A percentile compares a stretch with the other conserved stretches of the same genome.
Evolutionary conservation across 1,140 invertebrate genomes (phyloP).

Genomic region (Drosophila nebulosa): DNA sequence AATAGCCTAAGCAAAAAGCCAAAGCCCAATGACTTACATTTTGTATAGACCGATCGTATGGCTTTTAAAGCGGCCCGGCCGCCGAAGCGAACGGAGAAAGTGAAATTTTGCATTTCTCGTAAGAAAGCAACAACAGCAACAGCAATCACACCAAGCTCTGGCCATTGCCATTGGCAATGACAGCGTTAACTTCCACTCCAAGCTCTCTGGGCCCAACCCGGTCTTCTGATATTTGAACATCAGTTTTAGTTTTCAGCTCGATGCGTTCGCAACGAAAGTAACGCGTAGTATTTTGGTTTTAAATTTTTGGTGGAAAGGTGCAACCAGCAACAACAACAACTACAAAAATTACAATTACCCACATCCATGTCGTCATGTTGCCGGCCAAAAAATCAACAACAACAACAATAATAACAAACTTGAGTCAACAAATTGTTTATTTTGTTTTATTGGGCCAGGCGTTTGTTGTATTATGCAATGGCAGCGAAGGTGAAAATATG

Average conservation of each 20-base stretch:
- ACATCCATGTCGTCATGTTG: slow-evolving; percentile 52
- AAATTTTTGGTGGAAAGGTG: slow-evolving; percentile 32
- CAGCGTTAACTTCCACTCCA: not conserved
- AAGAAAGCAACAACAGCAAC: slow-evolving; percentile 24
- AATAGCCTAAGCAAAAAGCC: slow-evolving; percentile 9
- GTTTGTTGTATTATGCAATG: slow-evolving; percentile 59
- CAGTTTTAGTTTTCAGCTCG: slow-evolving; percentile 41
- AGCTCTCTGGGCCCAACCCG: not conserved
- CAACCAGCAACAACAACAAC: slow-evolving; percentile 18
- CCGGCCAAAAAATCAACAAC: slow-evolving; percentile 38
- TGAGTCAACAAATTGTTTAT: slow-evolving; percentile 33
- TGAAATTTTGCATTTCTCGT: slow-evolving; percentile 76
- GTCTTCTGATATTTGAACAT: not conserved
- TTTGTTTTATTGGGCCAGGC: slow-evolving; percentile 31
- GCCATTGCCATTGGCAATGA: slow-evolving; percentile 22
- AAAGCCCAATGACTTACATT: slow-evolving; percentile 75
- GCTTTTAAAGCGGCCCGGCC: slow-evolving; percentile 25
- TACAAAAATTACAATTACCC: slow-evolving; percentile 31
- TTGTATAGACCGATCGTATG: not conserved
- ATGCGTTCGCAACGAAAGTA: slow-evolving; percentile 48
- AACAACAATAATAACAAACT: not conserved
- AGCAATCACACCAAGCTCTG: slow-evolving; percentile 18
- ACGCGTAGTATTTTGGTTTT: slow-evolving; percentile 15
- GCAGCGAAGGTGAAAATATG: slow-evolving; percentile 59
- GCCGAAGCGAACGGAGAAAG: slow-evolving; percentile 71